These are phyloP conservation scores for Cirrhinus mrigala DNA, from an alignment of 2,797 vertebrate species.

Conservation along the genomic window DNA sequence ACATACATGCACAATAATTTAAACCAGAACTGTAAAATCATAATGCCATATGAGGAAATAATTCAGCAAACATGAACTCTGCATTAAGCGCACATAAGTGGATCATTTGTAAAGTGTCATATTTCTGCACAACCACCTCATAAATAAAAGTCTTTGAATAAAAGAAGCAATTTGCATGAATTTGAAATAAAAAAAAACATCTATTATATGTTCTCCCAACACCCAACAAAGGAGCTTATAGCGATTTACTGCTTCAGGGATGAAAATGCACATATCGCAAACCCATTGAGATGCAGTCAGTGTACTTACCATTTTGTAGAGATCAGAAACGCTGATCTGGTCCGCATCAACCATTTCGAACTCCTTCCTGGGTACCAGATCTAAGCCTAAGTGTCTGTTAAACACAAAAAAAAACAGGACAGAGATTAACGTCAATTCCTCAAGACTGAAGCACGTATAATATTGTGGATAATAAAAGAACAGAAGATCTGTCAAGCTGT, in stretches of 20 bases:
- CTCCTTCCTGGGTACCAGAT: conserved; percentile 97
- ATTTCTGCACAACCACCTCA: background rate
- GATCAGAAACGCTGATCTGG: conserved; percentile 96
- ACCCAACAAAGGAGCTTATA: background rate
- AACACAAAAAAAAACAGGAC: conserved; percentile 29
- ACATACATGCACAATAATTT: background rate
- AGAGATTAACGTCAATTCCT: conserved; percentile 36
- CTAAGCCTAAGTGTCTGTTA: conserved; percentile 92
- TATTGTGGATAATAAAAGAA: conserved; percentile 13
- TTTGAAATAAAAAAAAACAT: background rate
- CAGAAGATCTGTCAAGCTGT: conserved; percentile 15
- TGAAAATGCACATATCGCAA: background rate
- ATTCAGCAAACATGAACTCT: background rate
- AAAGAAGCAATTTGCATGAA: background rate
- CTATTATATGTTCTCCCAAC: background rate
- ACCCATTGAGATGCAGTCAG: background rate
- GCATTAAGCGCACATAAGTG: background rate
- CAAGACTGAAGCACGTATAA: conserved; percentile 38
- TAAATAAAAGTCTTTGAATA: background rate
- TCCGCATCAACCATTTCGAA: conserved; percentile 98
- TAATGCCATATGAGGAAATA: background rate
- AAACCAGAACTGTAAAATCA: background rate
- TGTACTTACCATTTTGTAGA: conserved; percentile 96
- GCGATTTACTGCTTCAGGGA: background rate
- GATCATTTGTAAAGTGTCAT: background rate